Conservation (phyloP, 1,140 invertebrate species). For the Drosophila ficusphila region DNA sequence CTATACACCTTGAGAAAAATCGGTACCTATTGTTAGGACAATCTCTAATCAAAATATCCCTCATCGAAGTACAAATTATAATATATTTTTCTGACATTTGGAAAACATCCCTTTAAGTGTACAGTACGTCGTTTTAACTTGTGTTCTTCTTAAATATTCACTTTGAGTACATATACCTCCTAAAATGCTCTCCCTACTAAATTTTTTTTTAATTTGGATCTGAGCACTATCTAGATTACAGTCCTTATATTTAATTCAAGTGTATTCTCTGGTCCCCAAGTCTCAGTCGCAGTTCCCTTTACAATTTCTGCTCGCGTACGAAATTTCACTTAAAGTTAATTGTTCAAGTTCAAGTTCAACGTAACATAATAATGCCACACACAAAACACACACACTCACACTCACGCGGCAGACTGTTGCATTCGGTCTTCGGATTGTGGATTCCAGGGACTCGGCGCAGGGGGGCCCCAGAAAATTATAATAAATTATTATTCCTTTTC, state of each 20-base stretch:
- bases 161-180: too few relatives aligned
- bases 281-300: slow-evolving; percentile 43
- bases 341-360: slow-evolving; percentile 82
- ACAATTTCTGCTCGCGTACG: slow-evolving; percentile 81
- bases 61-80: too few relatives aligned
- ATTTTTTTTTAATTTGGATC: too few relatives aligned
- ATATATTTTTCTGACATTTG: too few relatives aligned
- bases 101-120: too few relatives aligned
- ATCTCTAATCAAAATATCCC: too few relatives aligned
- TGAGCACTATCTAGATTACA: background rate
- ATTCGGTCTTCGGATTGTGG: slow-evolving; percentile 6
- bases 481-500: slow-evolving; percentile 81
- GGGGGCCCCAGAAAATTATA: slow-evolving; percentile 62
- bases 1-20: slow-evolving; percentile 11
- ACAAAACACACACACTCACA: slow-evolving; percentile 14
- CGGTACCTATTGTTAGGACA: too few relatives aligned
- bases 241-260: background rate
- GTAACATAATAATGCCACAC: slow-evolving; percentile 79
- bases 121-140: too few relatives aligned
- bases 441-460: background rate
- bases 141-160: too few relatives aligned
- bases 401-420: slow-evolving; percentile 35
- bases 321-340: slow-evolving; percentile 83
- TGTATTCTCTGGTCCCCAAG: slow-evolving; percentile 3
- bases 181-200: too few relatives aligned